These are phyloP conservation scores for Bucco capensis DNA, from an alignment of 2,113 vertebrate genomes.

Conservation along the genomic window DNA sequence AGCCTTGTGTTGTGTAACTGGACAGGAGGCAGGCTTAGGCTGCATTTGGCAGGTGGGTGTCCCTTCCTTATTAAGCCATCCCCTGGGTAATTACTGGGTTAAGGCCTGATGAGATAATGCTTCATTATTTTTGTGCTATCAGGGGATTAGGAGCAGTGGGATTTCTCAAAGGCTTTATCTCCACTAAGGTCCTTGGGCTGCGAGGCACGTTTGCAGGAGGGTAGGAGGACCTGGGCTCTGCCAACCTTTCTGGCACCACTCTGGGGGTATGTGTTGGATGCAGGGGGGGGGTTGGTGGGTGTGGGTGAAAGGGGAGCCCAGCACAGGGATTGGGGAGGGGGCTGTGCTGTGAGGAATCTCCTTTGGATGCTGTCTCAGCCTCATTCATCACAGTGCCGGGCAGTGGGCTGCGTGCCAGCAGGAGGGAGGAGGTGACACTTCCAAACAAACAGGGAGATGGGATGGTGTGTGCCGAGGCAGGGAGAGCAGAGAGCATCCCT, in stretches of 20 bases:
- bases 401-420: background rate
- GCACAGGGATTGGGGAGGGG: background rate
- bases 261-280: accelerated
- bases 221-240: background rate
- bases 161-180: constrained; percentile 45
- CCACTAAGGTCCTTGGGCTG: background rate
- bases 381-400: background rate
- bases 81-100: constrained; percentile 25
- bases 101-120: constrained; percentile 52
- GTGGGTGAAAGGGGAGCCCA: accelerated
- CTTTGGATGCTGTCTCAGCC: background rate
- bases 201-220: background rate
- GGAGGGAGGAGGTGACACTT: constrained; percentile 17
- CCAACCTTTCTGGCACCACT: background rate
- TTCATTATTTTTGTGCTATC: constrained; percentile 39
- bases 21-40: constrained; percentile 2
- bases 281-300: background rate
- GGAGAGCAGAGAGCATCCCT: background rate
- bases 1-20: background rate
- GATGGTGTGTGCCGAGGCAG: background rate
- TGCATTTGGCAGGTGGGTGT: constrained; percentile 14
- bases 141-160: constrained; percentile 56
- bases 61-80: constrained; percentile 32
- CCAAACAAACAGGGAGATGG: constrained; percentile 35
- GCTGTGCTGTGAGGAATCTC: background rate